phyloP scores from a whole-genome alignment of 2,113 vertebrate species.

The human region GRCh38 chr12:28134501-28135000 shows the following conservation, averaged over 20 bases:
- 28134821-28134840: neutral
- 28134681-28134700: constrained; percentile 33
- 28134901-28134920: constrained; percentile 41
- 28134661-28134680: neutral
- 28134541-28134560: neutral
- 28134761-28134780: neutral
- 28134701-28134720: neutral
- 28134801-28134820: constrained; percentile 29
- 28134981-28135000: constrained; percentile 48
- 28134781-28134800: constrained; percentile 20
- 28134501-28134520: neutral
- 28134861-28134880: constrained; percentile 52
- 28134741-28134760: constrained; percentile 38
- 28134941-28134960: constrained; percentile 63
- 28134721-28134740: neutral
- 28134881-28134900: constrained; percentile 33
- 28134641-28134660: neutral
- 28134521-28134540: neutral
- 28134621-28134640: neutral
- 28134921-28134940: constrained; percentile 62
- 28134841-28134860: constrained; percentile 18
- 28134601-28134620: neutral
- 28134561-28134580: neutral
- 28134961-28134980: constrained; percentile 54
- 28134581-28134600: neutral